Evolutionary conservation across 2,888 invertebrate species (phyloP).

Genomic region (Frankliniella fusca): DNA sequence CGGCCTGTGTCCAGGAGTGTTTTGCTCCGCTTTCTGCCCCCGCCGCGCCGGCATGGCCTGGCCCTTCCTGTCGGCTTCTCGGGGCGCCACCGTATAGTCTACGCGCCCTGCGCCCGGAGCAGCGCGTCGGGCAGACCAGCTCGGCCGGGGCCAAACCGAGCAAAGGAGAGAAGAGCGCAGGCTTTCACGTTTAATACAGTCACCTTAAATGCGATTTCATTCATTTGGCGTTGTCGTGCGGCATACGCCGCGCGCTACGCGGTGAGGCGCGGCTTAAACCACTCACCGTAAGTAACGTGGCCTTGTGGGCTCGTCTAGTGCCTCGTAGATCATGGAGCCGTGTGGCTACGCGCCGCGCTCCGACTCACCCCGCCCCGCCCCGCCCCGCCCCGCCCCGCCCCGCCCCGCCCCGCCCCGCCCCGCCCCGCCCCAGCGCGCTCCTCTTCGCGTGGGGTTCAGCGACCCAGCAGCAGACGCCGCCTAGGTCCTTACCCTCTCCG

Average conservation of each 20-base stretch:
- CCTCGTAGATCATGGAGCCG: not conserved
- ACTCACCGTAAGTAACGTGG: not conserved
- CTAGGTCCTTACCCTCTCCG: slow-evolving; percentile 13
- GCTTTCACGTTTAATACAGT: too few species aligned
- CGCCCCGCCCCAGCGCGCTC: not conserved
- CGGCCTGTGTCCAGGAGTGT: not conserved
- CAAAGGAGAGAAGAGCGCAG: too few species aligned
- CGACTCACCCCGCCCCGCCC: not conserved
- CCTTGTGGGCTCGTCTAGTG: not conserved
- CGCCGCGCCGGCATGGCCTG: not conserved
- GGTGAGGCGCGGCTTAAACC: too few species aligned
- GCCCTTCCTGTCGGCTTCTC: not conserved
- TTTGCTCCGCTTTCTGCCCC: not conserved
- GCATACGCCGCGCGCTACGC: too few species aligned
- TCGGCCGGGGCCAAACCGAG: too few species aligned
- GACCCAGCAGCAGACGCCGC: not conserved
- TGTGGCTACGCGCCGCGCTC: not conserved
- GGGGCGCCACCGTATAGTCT: not conserved
- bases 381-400: not conserved
- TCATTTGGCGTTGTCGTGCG: too few species aligned
- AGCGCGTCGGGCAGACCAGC: too few species aligned
- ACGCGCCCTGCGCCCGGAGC: too few species aligned
- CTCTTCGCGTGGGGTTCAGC: not conserved
- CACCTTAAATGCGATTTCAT: too few species aligned
- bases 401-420: not conserved